Percentiles rank a stretch among this genome's conserved stretches.
Evolutionary conservation across 1,140 invertebrate genomes (phyloP).

Genomic region (Trinorchestia longiramus): DNA sequence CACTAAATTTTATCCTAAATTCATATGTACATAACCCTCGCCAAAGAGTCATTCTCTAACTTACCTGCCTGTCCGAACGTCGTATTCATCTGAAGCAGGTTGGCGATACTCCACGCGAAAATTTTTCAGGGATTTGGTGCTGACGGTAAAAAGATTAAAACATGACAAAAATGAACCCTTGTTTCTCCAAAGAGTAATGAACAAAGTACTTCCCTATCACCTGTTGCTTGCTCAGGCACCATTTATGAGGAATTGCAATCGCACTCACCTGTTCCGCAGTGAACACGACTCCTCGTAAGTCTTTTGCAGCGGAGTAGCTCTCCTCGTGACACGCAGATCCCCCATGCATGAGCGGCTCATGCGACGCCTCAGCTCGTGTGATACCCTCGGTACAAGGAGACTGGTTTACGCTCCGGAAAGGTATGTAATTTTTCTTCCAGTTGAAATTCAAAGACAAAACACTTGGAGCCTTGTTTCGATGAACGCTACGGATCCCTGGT

Average conservation of each 20-base stretch:
- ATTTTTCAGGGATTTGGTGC: neutral
- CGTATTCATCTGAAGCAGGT: neutral
- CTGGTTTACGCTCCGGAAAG: conserved; percentile 1
- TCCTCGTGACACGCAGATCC: neutral
- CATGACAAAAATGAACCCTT: neutral
- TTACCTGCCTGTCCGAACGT: neutral
- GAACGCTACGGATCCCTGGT: neutral
- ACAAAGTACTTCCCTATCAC: neutral
- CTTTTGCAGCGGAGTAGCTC: neutral
- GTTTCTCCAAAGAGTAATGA: neutral
- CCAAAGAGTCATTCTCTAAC: neutral
- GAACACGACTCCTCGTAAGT: neutral
- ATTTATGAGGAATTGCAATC: neutral
- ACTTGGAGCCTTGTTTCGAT: conserved; percentile 19
- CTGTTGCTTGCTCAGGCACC: neutral
- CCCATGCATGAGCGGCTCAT: neutral
- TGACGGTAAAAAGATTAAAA: neutral
- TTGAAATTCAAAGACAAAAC: conserved; percentile 41
- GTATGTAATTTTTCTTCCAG: conserved; percentile 52
- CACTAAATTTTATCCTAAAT: neutral
- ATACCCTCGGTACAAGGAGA: neutral
- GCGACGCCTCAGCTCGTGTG: neutral
- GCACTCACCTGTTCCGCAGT: conserved; percentile 18
- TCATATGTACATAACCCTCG: neutral
- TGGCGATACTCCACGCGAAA: neutral